A percentile compares a stretch with the other conserved stretches of the same genome.
These are phyloP conservation scores for Eupithecia dodoneata DNA, from an alignment of 2,888 invertebrate species.

Conservation along the genomic window DNA sequence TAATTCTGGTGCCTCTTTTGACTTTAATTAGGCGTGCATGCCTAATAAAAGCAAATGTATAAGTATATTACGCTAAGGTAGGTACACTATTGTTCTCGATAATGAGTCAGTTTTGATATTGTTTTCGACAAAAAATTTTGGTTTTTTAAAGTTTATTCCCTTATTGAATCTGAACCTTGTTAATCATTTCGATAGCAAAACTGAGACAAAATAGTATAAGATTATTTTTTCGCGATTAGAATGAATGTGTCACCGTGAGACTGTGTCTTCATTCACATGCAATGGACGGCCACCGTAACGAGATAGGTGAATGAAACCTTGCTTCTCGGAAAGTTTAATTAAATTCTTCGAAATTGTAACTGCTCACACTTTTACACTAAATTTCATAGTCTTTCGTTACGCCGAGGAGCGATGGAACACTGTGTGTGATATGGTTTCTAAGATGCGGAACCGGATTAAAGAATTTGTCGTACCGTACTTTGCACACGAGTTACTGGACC, in stretches of 20 bases:
- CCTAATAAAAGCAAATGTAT: constrained; percentile 71
- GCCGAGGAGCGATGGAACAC: constrained; percentile 55
- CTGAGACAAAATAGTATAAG: not conserved
- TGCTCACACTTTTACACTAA: constrained; percentile 59
- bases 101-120: constrained; percentile 64
- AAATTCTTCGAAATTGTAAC: constrained; percentile 72
- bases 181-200: not conserved
- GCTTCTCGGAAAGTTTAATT: constrained; percentile 74
- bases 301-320: constrained; percentile 69
- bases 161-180: not conserved
- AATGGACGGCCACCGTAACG: constrained; percentile 49
- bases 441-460: constrained; percentile 63
- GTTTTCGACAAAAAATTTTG: constrained; percentile 33
- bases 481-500: constrained; percentile 26
- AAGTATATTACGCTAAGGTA: constrained; percentile 65
- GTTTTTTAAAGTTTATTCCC: not conserved
- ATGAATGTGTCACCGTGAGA: not conserved
- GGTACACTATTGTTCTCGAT: constrained; percentile 72
- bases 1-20: constrained; percentile 69
- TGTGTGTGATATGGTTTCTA: constrained; percentile 38
- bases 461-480: constrained; percentile 41
- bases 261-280: too few relatives aligned
- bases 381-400: constrained; percentile 66
- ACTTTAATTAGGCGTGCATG: constrained; percentile 68
- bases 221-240: not conserved